Conservation (phyloP, 2,888 invertebrate genomes). For the Fragum sueziense region DNA sequence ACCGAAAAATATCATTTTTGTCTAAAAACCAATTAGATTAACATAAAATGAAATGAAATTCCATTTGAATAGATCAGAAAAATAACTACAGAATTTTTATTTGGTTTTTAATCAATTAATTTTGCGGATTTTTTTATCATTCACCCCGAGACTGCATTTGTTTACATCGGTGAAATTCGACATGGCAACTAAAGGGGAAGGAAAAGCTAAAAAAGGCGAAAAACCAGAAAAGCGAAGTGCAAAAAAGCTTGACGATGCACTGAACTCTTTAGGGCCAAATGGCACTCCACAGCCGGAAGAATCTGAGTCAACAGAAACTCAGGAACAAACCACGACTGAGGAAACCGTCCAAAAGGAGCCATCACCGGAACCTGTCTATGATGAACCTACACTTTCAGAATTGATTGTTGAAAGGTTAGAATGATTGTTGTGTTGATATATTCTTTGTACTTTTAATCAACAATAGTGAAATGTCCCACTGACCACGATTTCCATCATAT, state of each 20-base stretch:
- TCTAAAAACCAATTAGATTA: not conserved
- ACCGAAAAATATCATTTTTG: not conserved
- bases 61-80: too few relatives aligned
- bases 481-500: too few relatives aligned
- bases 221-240: constrained; percentile 72
- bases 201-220: constrained; percentile 70
- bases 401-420: constrained; percentile 79
- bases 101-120: not conserved
- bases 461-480: too few relatives aligned
- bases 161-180: constrained; percentile 64
- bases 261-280: constrained; percentile 65
- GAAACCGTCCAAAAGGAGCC: constrained; percentile 67
- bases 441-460: too few relatives aligned
- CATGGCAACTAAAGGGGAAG: constrained; percentile 75
- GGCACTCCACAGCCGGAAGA: constrained; percentile 66
- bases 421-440: not conserved
- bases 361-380: constrained; percentile 77
- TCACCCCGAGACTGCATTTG: constrained; percentile 58
- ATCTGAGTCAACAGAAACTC: constrained; percentile 52
- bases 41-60: not conserved
- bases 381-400: constrained; percentile 79
- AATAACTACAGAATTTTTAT: not conserved
- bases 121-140: not conserved
- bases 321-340: constrained; percentile 34
- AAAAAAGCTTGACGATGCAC: constrained; percentile 74